Conservation (phyloP, 2,797 vertebrate species). For the Xenentodon cancila region DNA sequence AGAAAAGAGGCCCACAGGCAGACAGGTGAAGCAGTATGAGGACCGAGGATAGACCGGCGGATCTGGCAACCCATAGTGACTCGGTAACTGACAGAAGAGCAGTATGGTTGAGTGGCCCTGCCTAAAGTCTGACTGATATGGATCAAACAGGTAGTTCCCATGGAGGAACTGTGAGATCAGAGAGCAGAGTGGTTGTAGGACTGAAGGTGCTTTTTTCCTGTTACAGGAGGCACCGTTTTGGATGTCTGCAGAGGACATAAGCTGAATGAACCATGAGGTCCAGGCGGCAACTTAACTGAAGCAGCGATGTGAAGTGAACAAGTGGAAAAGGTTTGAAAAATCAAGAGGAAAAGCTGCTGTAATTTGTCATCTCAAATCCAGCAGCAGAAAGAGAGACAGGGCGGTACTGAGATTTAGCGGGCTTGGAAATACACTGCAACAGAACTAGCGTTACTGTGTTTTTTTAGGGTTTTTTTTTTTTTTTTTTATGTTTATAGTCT, state of each 20-base stretch:
- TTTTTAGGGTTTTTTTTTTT: too few relatives aligned
- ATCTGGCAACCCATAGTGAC: too few relatives aligned
- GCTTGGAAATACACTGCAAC: constrained; percentile 18
- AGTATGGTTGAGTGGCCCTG: too few relatives aligned
- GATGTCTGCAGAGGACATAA: background rate
- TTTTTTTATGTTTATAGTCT: too few relatives aligned
- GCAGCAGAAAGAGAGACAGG: constrained; percentile 1
- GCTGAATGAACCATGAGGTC: constrained; percentile 43
- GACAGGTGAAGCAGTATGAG: too few relatives aligned
- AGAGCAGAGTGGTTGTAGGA: constrained; percentile 52
- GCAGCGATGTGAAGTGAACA: constrained; percentile 40
- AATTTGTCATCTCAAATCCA: constrained; percentile 48
- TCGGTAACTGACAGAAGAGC: too few relatives aligned
- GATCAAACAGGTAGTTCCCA: too few relatives aligned
- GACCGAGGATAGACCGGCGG: too few relatives aligned
- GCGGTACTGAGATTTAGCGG: constrained; percentile 3
- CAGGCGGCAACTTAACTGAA: constrained; percentile 27
- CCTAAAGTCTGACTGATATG: too few relatives aligned
- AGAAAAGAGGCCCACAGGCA: too few relatives aligned
- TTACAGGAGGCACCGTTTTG: constrained; percentile 41
- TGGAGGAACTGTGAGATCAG: too few relatives aligned
- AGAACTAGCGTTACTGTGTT: too few relatives aligned
- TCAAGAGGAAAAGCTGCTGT: constrained; percentile 33
- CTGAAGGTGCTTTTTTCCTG: constrained; percentile 45
- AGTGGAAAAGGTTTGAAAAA: constrained; percentile 31